Evolutionary conservation across 2,888 invertebrate species (phyloP).

Genomic region (Drosophila falleni): DNA sequence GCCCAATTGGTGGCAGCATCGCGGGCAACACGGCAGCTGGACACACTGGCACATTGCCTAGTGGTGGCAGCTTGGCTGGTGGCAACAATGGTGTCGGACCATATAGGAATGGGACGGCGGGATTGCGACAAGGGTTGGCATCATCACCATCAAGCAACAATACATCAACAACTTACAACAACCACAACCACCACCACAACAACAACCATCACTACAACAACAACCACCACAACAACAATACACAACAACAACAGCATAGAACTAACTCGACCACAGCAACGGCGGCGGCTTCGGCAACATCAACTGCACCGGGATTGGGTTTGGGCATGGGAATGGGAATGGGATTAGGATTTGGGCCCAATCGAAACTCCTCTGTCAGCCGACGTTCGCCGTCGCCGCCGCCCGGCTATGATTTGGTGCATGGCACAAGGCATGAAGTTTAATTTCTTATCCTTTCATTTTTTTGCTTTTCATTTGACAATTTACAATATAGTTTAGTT

Average conservation of each 20-base stretch:
- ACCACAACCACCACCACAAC: constrained; percentile 66
- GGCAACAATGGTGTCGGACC: constrained; percentile 74
- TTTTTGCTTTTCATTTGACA: constrained; percentile 23
- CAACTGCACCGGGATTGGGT: constrained; percentile 56
- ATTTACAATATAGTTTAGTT: constrained; percentile 6
- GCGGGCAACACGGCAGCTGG: constrained; percentile 41
- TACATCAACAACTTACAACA: constrained; percentile 58
- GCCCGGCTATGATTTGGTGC: constrained; percentile 86
- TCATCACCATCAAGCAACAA: constrained; percentile 78
- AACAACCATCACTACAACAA: constrained; percentile 73
- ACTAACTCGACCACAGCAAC: constrained; percentile 78
- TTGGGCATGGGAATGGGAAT: neutral
- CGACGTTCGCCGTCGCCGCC: constrained; percentile 85
- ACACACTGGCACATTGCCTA: constrained; percentile 67
- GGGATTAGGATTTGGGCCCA: constrained; percentile 34
- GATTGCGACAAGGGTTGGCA: constrained; percentile 85
- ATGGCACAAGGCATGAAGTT: constrained; percentile 86
- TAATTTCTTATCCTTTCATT: constrained; percentile 66
- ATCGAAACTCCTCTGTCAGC: constrained; percentile 69
- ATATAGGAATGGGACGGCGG: constrained; percentile 83
- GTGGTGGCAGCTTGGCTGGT: constrained; percentile 69
- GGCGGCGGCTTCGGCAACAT: constrained; percentile 69
- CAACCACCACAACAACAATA: constrained; percentile 73
- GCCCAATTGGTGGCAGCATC: constrained; percentile 52
- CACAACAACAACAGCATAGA: constrained; percentile 83